Evolutionary conservation across 2,888 invertebrate genomes (phyloP).

Genomic region (Hetaerina titia): DNA sequence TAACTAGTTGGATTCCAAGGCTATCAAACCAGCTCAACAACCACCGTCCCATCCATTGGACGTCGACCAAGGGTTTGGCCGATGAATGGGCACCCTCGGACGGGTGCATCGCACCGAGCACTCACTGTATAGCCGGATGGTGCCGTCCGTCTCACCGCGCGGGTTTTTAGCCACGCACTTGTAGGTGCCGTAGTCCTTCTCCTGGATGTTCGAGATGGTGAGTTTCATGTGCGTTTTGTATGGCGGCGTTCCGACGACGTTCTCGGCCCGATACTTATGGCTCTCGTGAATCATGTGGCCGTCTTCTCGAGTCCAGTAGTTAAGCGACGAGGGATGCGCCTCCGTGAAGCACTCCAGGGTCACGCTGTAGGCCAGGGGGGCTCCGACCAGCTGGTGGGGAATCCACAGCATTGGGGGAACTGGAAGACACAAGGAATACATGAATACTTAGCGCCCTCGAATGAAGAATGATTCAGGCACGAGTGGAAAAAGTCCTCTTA

Average conservation of each 20-base stretch:
- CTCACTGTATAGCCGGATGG: constrained; percentile 93
- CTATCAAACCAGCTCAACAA: too few relatives aligned
- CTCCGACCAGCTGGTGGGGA: constrained; percentile 93
- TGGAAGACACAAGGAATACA: constrained; percentile 77
- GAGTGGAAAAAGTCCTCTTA: background rate
- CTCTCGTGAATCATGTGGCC: constrained; percentile 94
- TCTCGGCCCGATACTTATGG: constrained; percentile 83
- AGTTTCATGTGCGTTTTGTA: constrained; percentile 94
- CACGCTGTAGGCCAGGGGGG: constrained; percentile 89
- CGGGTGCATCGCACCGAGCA: constrained; percentile 72
- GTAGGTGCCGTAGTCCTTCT: constrained; percentile 91
- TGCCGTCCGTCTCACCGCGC: constrained; percentile 93
- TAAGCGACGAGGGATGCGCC: constrained; percentile 93
- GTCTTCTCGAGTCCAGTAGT: constrained; percentile 93
- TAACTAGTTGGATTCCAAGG: too few relatives aligned
- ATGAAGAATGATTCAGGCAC: background rate
- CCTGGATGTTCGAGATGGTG: constrained; percentile 86
- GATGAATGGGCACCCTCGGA: background rate
- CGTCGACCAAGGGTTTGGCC: background rate
- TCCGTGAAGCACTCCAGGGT: constrained; percentile 94
- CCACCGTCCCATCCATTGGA: background rate
- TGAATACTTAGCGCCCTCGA: background rate
- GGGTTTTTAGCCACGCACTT: constrained; percentile 95
- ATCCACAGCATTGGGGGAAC: constrained; percentile 96
- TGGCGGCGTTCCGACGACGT: constrained; percentile 78